Evolutionary conservation across 1,140 invertebrate species (phyloP).

Genomic region (Neodiprion virginianus): DNA sequence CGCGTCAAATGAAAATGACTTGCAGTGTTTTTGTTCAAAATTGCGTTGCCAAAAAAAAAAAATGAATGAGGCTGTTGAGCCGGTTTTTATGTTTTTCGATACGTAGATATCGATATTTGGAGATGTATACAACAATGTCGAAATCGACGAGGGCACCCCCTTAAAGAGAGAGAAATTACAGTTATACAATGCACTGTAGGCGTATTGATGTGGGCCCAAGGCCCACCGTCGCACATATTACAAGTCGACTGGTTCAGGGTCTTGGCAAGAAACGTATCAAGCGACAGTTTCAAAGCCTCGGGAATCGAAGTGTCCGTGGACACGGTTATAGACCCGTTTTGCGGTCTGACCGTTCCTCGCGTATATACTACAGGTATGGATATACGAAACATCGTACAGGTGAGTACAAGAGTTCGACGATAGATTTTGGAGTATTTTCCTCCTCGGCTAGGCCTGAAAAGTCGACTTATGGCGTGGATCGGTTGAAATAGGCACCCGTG

Average conservation of each 20-base stretch:
- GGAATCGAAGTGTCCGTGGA: not conserved
- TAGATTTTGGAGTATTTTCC: too few species aligned
- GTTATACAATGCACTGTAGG: not conserved
- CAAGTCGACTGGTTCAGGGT: not conserved
- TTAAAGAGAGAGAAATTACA: too few species aligned
- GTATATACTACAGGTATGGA: slow-evolving; percentile 3
- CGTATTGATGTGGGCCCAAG: not conserved
- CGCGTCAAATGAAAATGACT: too few species aligned
- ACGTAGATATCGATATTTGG: too few species aligned
- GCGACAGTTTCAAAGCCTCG: not conserved
- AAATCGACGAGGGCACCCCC: too few species aligned
- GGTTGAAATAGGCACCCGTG: too few species aligned
- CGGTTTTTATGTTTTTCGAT: not conserved
- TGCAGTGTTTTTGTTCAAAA: not conserved
- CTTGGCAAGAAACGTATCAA: too few species aligned
- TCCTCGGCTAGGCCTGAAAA: too few species aligned
- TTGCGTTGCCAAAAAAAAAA: slow-evolving; percentile 16
- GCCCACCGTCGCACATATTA: not conserved
- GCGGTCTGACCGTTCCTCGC: too few species aligned
- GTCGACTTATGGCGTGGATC: too few species aligned
- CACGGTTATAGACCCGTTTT: not conserved
- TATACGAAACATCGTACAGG: not conserved
- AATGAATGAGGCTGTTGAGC: not conserved
- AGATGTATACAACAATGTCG: too few species aligned
- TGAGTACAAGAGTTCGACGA: too few species aligned